Conservation (phyloP, 2,113 vertebrate species). For the Saguinus midas region DNA sequence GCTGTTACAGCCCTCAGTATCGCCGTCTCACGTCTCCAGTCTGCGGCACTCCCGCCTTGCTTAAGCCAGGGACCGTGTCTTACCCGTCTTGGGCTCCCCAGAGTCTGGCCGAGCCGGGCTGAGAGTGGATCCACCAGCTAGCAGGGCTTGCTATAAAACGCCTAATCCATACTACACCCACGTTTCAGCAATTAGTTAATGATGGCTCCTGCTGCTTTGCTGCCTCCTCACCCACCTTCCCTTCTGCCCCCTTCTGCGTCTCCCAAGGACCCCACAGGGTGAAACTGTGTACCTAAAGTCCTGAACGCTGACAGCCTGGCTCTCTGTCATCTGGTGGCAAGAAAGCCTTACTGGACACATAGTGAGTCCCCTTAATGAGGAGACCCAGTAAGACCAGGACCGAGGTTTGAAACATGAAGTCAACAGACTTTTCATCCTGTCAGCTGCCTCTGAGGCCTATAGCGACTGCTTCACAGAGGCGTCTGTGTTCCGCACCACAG, state of each 20-base stretch:
- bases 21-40: too few species aligned
- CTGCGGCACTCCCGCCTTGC: not conserved
- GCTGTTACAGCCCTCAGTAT: not conserved
- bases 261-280: not conserved
- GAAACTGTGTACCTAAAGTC: not conserved
- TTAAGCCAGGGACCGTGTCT: too few species aligned
- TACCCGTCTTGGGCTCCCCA: not conserved
- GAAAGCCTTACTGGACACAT: not conserved
- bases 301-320: not conserved
- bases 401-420: not conserved
- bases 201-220: not conserved
- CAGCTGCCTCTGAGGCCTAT: not conserved
- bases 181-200: not conserved
- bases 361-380: not conserved
- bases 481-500: not conserved
- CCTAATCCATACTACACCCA: not conserved
- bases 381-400: not conserved
- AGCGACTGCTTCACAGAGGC: too few species aligned
- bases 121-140: not conserved
- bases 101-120: not conserved
- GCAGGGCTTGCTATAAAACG: not conserved
- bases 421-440: accelerated
- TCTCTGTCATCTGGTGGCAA: not conserved
- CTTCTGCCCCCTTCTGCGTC: not conserved
- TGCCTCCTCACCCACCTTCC: not conserved